A percentile compares a stretch with the other conserved stretches of the same genome.
Evolutionary conservation across 2,113 vertebrate genomes (phyloP).

Genomic region (Nycticryphes semicollaris): DNA sequence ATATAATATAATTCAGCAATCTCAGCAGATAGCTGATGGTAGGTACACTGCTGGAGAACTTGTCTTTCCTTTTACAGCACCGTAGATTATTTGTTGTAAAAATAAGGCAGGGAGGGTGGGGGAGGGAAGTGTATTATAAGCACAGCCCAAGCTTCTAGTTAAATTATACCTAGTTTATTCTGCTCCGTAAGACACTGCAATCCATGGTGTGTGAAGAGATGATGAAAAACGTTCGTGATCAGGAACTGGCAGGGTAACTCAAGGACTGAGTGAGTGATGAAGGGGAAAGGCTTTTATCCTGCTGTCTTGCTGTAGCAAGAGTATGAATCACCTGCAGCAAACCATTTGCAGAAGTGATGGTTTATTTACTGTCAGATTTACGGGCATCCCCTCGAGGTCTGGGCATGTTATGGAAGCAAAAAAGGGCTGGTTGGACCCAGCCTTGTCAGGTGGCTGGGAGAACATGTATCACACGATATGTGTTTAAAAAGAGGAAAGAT

Average conservation of each 20-base stretch:
- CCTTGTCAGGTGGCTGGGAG: neutral
- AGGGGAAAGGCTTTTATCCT: neutral
- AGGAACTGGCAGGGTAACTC: neutral
- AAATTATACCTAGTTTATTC: neutral
- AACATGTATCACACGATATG: neutral
- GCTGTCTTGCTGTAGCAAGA: neutral
- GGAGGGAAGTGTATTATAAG: neutral
- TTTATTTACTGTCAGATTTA: neutral
- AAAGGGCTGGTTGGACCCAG: neutral
- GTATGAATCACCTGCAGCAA: neutral
- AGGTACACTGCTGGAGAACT: neutral
- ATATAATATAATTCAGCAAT: neutral
- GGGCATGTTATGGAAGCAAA: neutral
- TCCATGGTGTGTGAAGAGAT: neutral
- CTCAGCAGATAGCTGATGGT: neutral
- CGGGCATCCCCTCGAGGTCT: neutral
- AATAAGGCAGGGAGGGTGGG: too few species aligned
- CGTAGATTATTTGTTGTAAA: neutral
- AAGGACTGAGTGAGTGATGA: neutral
- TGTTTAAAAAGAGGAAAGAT: neutral
- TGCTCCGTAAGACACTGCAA: neutral
- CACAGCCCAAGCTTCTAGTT: neutral
- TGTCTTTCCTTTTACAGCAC: neutral
- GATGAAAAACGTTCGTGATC: neutral
- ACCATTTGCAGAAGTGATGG: neutral